These are phyloP conservation scores for Machaerirhynchus nigripectus DNA, from an alignment of 2,113 vertebrate species.

Conservation along the genomic window DNA sequence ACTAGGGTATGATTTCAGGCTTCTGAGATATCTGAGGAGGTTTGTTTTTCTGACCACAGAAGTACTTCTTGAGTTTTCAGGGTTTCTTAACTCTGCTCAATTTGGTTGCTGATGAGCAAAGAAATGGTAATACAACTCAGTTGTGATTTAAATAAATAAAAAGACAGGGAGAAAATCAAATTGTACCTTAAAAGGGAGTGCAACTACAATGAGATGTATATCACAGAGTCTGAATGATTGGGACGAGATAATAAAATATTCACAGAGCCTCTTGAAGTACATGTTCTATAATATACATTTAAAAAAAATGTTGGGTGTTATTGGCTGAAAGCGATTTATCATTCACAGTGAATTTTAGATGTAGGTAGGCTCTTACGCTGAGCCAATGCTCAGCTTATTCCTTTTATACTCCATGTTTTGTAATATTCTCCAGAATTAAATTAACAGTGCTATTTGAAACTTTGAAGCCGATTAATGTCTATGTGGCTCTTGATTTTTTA, in stretches of 20 bases:
- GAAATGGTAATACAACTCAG: not conserved
- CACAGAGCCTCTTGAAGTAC: constrained; percentile 1
- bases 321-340: constrained; percentile 11
- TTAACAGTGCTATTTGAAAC: not conserved
- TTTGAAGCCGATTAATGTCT: not conserved
- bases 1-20: not conserved
- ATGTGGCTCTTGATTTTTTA: not conserved
- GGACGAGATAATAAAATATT: constrained; percentile 26
- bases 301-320: constrained; percentile 14
- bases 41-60: not conserved
- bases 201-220: not conserved
- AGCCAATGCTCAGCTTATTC: not conserved
- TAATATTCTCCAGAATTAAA: not conserved
- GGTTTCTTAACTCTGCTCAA: not conserved
- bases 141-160: constrained; percentile 33
- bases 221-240: constrained; percentile 10
- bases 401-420: not conserved
- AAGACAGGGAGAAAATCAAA: not conserved
- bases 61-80: not conserved
- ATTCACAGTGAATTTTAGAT: constrained; percentile 17
- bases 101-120: not conserved
- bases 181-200: not conserved
- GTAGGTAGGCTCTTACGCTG: not conserved
- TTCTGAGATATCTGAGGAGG: not conserved
- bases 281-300: not conserved